Evolutionary conservation across 2,797 vertebrate genomes (phyloP).

Genomic region (Gadopsis marmoratus): DNA sequence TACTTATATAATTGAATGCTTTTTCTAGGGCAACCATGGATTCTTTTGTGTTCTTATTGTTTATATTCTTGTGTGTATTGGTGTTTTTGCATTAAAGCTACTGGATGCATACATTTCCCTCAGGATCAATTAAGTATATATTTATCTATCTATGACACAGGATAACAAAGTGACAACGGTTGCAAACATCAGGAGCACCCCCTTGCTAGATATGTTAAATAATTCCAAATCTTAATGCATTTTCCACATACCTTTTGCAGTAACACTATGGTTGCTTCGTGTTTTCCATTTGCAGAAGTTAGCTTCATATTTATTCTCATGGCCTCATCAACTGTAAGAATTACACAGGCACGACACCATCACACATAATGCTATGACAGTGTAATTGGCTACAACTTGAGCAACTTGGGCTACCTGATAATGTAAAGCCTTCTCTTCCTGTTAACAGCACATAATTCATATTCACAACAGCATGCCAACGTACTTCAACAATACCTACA

Average conservation of each 20-base stretch:
- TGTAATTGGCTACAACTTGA: slow-evolving; percentile 19
- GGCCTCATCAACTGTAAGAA: slow-evolving; percentile 89
- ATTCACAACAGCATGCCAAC: background rate
- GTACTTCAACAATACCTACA: background rate
- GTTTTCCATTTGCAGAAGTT: slow-evolving; percentile 85
- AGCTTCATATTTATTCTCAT: slow-evolving; percentile 90
- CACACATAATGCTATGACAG: background rate
- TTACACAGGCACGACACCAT: background rate
- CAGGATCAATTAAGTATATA: no score
- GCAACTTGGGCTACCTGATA: slow-evolving; percentile 40
- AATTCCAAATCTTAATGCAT: background rate
- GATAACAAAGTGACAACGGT: background rate
- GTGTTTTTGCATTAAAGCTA: no score
- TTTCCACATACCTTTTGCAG: slow-evolving; percentile 87
- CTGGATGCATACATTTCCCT: no score
- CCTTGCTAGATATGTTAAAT: background rate
- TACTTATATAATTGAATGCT: background rate
- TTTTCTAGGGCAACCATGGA: background rate
- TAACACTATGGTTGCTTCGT: slow-evolving; percentile 85
- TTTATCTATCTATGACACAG: background rate
- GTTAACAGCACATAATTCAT: slow-evolving; percentile 16
- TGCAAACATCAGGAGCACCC: background rate
- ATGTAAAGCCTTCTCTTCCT: slow-evolving; percentile 1
- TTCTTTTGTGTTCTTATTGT: no score
- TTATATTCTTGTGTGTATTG: no score